Evolutionary conservation across 2,113 vertebrate genomes (phyloP).

Genomic region (Herpetotheres cachinnans): DNA sequence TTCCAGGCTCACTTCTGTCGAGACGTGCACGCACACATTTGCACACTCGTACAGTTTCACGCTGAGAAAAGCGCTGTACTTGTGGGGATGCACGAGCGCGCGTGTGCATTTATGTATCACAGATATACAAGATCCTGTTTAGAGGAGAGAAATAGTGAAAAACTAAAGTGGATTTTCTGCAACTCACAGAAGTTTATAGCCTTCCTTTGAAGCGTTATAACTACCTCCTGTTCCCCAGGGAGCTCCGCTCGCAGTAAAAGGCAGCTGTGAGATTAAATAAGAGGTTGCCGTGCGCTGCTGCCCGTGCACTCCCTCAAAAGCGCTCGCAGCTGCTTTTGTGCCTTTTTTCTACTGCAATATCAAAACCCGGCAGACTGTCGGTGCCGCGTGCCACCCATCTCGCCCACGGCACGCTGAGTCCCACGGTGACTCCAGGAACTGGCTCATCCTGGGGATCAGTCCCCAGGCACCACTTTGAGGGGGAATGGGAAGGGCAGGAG

Average conservation of each 20-base stretch:
- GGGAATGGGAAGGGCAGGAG: not conserved
- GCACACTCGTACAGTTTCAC: fast-evolving
- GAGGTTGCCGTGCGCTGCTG: not conserved
- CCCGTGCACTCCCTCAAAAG: not conserved
- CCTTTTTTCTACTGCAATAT: not conserved
- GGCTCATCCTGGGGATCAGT: not conserved
- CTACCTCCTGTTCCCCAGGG: not conserved
- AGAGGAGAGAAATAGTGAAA: not conserved
- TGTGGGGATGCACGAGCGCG: fast-evolving
- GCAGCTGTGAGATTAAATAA: not conserved
- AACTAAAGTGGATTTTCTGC: not conserved
- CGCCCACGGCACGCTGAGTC: fast-evolving
- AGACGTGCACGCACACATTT: fast-evolving
- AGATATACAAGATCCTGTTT: not conserved
- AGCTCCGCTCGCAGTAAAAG: not conserved
- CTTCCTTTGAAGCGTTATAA: not conserved
- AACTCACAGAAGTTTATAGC: not conserved
- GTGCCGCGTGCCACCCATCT: not conserved
- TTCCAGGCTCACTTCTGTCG: not conserved
- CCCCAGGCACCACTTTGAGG: not conserved
- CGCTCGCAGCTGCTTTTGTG: not conserved
- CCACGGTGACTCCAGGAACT: fast-evolving
- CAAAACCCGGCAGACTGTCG: not conserved
- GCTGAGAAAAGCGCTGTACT: fast-evolving
- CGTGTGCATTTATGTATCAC: not conserved